Conservation (phyloP, 2,113 vertebrate species). For the Gymnobelideus leadbeateri region DNA sequence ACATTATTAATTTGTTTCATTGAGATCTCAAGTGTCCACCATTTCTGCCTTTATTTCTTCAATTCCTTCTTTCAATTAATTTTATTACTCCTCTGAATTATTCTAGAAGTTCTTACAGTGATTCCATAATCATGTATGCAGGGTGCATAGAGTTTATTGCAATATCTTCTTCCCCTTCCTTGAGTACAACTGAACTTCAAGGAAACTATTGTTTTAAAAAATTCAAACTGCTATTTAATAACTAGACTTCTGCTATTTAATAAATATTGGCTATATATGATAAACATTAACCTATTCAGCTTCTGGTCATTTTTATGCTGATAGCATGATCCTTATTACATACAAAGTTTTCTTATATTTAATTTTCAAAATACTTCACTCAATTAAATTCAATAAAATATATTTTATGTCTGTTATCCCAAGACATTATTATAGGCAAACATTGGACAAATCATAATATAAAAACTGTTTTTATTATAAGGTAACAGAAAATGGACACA, state of each 20-base stretch:
- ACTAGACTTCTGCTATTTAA: background rate
- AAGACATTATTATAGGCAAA: background rate
- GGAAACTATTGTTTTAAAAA: background rate
- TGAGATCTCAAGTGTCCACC: too few species aligned
- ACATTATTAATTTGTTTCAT: too few species aligned
- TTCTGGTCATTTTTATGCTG: background rate
- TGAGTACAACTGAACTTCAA: background rate
- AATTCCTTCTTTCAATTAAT: too few species aligned
- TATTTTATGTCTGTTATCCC: background rate
- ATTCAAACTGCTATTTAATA: background rate
- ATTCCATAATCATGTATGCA: background rate
- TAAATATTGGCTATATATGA: background rate
- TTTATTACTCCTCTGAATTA: too few species aligned
- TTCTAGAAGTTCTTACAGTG: background rate
- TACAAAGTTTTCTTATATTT: background rate
- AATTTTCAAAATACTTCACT: background rate
- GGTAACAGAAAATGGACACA: background rate
- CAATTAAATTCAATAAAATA: background rate
- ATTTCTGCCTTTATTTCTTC: too few species aligned
- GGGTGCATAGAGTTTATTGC: background rate
- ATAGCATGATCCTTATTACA: background rate
- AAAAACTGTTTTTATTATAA: background rate
- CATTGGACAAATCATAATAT: background rate
- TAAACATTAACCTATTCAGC: background rate
- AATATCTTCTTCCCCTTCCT: background rate